Conservation (phyloP, 2,113 vertebrate genomes). For the Pagrus major region DNA sequence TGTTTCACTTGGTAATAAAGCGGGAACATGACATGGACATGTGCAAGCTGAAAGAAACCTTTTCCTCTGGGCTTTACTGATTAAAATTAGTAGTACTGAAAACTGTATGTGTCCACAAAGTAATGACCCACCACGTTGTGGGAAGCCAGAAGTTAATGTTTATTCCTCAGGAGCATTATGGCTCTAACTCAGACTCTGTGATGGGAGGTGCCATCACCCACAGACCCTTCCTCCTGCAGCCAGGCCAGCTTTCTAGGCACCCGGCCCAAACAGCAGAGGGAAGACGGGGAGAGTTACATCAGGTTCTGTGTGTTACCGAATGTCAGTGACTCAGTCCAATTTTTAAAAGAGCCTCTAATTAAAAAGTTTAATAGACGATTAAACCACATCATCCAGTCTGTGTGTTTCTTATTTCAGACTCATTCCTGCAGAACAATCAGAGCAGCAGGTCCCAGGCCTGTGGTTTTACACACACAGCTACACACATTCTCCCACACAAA, state of each 20-base stretch:
- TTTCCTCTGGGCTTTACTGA: neutral
- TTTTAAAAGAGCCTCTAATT: conserved; percentile 57
- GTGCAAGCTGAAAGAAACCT: neutral
- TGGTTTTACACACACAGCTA: conserved; percentile 41
- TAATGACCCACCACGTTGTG: conserved; percentile 9
- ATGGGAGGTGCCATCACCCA: conserved; percentile 21
- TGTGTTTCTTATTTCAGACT: conserved; percentile 34
- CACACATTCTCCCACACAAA: conserved; percentile 25
- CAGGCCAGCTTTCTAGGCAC: neutral
- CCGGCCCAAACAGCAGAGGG: conserved; percentile 5
- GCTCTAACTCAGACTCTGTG: conserved; percentile 11
- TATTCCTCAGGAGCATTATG: conserved; percentile 1
- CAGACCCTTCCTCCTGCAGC: neutral
- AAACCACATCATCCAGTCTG: conserved; percentile 59
- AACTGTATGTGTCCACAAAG: conserved; percentile 5
- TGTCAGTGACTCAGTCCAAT: conserved; percentile 27
- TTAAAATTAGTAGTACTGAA: conserved; percentile 8
- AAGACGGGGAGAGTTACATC: conserved; percentile 12
- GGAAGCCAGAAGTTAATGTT: conserved; percentile 21
- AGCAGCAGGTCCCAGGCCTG: conserved; percentile 42
- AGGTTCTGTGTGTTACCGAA: conserved; percentile 28
- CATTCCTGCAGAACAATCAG: conserved; percentile 55
- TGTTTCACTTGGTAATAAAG: neutral
- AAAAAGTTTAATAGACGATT: conserved; percentile 67
- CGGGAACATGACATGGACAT: neutral